Percentiles rank a stretch among this genome's conserved stretches.
Conservation (phyloP, 2,113 vertebrate genomes). For the Cryptotis parvus region DNA sequence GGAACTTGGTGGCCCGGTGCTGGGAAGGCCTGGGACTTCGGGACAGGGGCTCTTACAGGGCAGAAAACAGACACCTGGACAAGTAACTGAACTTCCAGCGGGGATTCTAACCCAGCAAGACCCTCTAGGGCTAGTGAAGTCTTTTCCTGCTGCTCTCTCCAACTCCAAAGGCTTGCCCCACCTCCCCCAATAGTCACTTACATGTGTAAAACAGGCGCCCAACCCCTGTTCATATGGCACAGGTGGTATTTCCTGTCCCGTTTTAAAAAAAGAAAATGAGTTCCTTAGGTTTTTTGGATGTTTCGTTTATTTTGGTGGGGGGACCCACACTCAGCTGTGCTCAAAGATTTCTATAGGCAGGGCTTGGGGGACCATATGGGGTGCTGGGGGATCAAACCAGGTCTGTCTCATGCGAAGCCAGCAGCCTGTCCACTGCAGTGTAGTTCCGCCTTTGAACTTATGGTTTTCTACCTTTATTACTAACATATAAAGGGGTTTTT, state of each 20-base stretch:
- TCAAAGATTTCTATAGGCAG: too few relatives aligned
- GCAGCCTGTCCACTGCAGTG: too few relatives aligned
- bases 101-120: neutral
- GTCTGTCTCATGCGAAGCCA: too few relatives aligned
- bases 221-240: neutral
- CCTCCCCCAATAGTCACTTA: too few relatives aligned
- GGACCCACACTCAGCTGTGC: neutral
- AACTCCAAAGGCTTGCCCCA: too few relatives aligned
- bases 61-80: neutral
- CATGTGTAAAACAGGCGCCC: neutral
- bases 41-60: neutral
- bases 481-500: too few relatives aligned
- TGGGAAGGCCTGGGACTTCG: neutral
- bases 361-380: neutral
- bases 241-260: neutral
- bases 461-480: too few relatives aligned
- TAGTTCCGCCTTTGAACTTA: too few relatives aligned
- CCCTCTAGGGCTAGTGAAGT: neutral
- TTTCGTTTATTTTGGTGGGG: neutral
- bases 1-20: neutral
- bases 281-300: neutral
- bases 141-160: neutral
- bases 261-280: neutral
- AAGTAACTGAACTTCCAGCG: neutral
- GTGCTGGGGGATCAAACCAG: too few relatives aligned